phyloP scores from a whole-genome alignment of 2,797 vertebrate species.

The Gymnodraco acuticeps region DNA sequence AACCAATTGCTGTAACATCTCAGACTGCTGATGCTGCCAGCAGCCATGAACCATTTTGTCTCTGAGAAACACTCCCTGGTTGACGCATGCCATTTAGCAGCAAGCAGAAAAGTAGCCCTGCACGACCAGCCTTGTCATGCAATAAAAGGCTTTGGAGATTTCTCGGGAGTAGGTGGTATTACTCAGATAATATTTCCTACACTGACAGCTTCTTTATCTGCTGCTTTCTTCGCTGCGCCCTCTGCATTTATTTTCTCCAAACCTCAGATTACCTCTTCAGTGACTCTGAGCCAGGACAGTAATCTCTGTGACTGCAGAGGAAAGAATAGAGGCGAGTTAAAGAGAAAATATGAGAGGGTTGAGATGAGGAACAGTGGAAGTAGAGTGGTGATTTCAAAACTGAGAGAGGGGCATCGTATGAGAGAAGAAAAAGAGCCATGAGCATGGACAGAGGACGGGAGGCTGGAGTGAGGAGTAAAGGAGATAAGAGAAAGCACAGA shows the following conservation, averaged over 20 bases:
- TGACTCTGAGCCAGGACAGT: conserved; percentile 28
- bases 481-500: conserved; percentile 57
- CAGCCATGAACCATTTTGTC: conserved; percentile 40
- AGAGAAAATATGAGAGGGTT: conserved; percentile 10
- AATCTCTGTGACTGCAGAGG: conserved; percentile 39
- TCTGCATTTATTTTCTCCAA: conserved; percentile 41
- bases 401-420: conserved; percentile 23
- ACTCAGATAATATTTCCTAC: conserved; percentile 43
- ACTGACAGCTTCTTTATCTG: conserved; percentile 31
- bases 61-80: conserved; percentile 27
- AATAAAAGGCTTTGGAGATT: conserved; percentile 44
- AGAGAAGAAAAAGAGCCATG: conserved; percentile 46
- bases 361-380: conserved; percentile 23
- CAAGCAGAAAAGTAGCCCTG: conserved; percentile 31
- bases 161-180: conserved; percentile 34
- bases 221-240: conserved; percentile 8
- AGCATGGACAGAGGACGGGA: conserved; percentile 44
- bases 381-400: conserved; percentile 44
- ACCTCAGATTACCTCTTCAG: conserved; percentile 37
- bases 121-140: conserved; percentile 34
- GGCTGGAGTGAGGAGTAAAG: conserved; percentile 56
- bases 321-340: conserved; percentile 20
- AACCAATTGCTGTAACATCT: conserved; percentile 50
- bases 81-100: conserved; percentile 51
- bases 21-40: conserved; percentile 37